A percentile compares a stretch with the other conserved stretches of the same genome.
These are phyloP conservation scores for Tyto alba DNA, from an alignment of 2,113 vertebrate genomes.

Conservation along the genomic window DNA sequence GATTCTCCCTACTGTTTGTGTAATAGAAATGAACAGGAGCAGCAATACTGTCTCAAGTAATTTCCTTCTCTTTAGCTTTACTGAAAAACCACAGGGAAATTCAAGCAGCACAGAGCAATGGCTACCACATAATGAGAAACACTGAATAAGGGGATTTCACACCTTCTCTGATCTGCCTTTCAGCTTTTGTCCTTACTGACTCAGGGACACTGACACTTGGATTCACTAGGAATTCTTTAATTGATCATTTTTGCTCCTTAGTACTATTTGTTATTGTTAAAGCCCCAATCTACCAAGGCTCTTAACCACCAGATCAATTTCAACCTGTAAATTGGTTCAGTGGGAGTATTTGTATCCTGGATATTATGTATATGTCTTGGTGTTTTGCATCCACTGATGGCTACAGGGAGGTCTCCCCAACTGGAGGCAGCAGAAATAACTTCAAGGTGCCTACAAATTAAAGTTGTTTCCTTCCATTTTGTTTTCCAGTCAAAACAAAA, in stretches of 20 bases:
- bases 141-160: background rate
- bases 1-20: slow-evolving; percentile 27
- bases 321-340: background rate
- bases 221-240: slow-evolving; percentile 16
- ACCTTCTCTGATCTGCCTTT: background rate
- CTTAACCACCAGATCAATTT: background rate
- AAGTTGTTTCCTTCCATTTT: background rate
- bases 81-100: background rate
- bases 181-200: background rate
- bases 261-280: background rate
- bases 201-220: background rate
- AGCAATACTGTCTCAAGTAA: background rate
- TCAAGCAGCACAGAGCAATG: background rate
- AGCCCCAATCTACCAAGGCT: background rate
- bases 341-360: background rate
- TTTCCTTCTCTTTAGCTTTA: slow-evolving; percentile 24
- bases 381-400: background rate
- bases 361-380: background rate
- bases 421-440: background rate
- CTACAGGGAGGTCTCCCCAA: background rate
- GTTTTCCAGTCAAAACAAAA: slow-evolving; percentile 5
- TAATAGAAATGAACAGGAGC: slow-evolving; percentile 26
- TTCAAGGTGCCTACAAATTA: background rate
- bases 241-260: slow-evolving; percentile 1
- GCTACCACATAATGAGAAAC: background rate